Conservation (phyloP, 2,797 vertebrate species). For the Hemibagrus guttatus region DNA sequence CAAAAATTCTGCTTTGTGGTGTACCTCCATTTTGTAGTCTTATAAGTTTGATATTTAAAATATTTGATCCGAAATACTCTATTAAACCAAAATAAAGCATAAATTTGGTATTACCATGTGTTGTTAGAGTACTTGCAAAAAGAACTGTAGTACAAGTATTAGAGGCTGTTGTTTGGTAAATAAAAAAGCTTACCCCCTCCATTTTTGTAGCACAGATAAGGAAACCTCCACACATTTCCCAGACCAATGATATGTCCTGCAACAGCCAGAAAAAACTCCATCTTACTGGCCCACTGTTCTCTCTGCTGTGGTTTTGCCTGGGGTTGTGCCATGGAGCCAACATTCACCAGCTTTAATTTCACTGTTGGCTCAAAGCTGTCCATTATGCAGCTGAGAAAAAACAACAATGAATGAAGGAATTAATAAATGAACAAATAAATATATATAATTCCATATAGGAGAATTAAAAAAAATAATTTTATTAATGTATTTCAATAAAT, state of each 20-base stretch:
- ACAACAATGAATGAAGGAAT: neutral
- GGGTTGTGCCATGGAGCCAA: conserved; percentile 7
- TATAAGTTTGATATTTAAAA: neutral
- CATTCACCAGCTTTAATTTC: conserved; percentile 52
- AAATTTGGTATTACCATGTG: neutral
- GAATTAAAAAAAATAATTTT: neutral
- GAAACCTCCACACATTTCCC: conserved; percentile 81
- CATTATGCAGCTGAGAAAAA: conserved; percentile 51
- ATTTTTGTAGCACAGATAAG: conserved; percentile 81
- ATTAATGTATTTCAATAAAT: neutral
- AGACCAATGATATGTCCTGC: conserved; percentile 77
- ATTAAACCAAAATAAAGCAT: neutral
- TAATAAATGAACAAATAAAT: neutral
- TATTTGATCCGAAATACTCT: neutral
- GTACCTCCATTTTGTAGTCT: neutral
- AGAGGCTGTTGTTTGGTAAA: neutral
- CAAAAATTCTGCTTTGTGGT: neutral
- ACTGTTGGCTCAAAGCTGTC: conserved; percentile 38
- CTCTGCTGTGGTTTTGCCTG: conserved; percentile 63
- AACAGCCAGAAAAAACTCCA: conserved; percentile 74
- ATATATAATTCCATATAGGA: neutral
- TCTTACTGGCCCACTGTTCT: conserved; percentile 73
- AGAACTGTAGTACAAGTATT: neutral
- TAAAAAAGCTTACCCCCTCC: conserved; percentile 74
- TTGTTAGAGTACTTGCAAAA: neutral